phyloP scores from a whole-genome alignment of 2,888 invertebrate genomes.

The Oxytorus armatus region DNA sequence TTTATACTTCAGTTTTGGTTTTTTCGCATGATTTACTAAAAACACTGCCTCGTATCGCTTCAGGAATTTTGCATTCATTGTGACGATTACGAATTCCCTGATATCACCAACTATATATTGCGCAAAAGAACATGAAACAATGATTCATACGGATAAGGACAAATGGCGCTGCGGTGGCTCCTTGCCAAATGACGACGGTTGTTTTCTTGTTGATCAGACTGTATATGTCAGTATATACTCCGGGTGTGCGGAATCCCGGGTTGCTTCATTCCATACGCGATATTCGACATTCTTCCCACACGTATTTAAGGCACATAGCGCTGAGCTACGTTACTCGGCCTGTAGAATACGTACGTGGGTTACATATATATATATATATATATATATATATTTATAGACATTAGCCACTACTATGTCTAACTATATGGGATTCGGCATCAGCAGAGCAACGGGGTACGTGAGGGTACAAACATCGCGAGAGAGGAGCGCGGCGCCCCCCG shows the following conservation, averaged over 20 bases:
- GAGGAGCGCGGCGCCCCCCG: constrained; percentile 36
- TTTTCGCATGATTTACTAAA: too few species aligned
- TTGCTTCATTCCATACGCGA: constrained; percentile 82
- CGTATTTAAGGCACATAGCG: constrained; percentile 78
- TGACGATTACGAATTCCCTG: too few species aligned
- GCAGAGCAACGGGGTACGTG: constrained; percentile 68
- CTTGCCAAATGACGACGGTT: too few species aligned
- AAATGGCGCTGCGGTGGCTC: too few species aligned
- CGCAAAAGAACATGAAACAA: too few species aligned
- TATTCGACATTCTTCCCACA: constrained; percentile 84
- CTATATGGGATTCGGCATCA: constrained; percentile 28
- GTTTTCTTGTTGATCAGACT: too few species aligned
- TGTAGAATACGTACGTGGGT: constrained; percentile 28
- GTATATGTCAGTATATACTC: constrained; percentile 25
- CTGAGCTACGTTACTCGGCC: constrained; percentile 25
- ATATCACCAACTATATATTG: too few species aligned
- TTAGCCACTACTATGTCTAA: constrained; percentile 20
- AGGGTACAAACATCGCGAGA: constrained; percentile 74
- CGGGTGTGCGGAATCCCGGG: constrained; percentile 68
- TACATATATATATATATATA: constrained; percentile 26
- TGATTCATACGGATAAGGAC: too few species aligned
- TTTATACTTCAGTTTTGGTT: too few species aligned
- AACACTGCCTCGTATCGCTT: too few species aligned
- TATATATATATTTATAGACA: too few species aligned
- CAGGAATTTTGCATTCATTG: too few species aligned